Base-by-base conservation (phyloP, 2,797 vertebrate genomes). In the Psittacula derbiana region DNA sequence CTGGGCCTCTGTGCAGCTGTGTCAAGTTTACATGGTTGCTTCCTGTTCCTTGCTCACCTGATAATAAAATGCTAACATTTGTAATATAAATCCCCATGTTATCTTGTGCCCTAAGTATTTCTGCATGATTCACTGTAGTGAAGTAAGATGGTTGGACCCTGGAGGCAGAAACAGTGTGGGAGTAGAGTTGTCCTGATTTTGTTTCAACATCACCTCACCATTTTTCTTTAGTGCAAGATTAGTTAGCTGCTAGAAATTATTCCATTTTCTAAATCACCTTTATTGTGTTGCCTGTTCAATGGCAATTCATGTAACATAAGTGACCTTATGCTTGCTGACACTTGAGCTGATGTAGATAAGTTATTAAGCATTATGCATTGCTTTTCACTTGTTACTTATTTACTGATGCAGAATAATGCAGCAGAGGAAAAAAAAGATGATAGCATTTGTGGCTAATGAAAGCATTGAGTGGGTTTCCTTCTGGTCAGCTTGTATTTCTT, bases 331-430 rank as follows among this genome's bases (percentile, higher is more conserved):
- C 73, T 80, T 73, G 80, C 57, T 76, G 81, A 49, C 57, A 25
- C 52, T 60, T 44, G 64, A 73, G 70, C 36, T 69, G 70, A 23
- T 72, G 80, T 2, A 44, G 41, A 18, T 84, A 6, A 24, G 33
- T 90, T 86, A 46, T 73, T 92, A 53, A 58, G 55, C 58, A 40
- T 83, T 73, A 43, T 1, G 8, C 19, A 8, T 49, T 85, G 70
- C 60, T 89, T 53, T 93, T 65, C 65, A 44, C 60, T 95, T 2
- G n/a, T 67, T 65, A 27, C 36, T 90, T 93, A 47, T 90, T 92
- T 95, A 88, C 86, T 79, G 55, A 74, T 62, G 61, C 78, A 61
- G 64, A 80, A 70, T 88, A 96, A 88, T 82, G 88, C 60, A 82
- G 67, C 55, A 65, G 74, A 70, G 40, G 23, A 5, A 12, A 67